Evolutionary conservation across 2,797 vertebrate genomes (phyloP), one percentile per base, ranked within the genome.

Genomic region (Thaleichthys pacificus): DNA sequence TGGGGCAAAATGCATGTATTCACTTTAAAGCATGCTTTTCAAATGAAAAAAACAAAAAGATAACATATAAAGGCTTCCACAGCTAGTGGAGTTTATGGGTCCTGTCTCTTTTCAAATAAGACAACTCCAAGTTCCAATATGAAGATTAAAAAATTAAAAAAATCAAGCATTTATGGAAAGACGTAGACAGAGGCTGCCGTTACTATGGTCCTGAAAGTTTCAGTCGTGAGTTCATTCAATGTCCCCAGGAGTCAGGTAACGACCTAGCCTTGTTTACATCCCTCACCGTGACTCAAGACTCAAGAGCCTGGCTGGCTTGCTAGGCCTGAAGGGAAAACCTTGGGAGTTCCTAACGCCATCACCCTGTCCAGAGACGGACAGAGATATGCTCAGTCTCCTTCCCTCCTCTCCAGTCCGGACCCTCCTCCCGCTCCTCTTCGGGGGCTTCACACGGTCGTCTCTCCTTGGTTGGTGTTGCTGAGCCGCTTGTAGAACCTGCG

Each of bases 401-500:
- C 49, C 57, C 60, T 14, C n/a, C 47, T 32, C 60, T 12, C 9
- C 17, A 57, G 9, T 32, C 21, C 12, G 9, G 15, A 21, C 38
- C n/a, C 17, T 74, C 24, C 28, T 67, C 61, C 54, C 3, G 9
- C 42, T 65, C 62, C n/a, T 49, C 56, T 58, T 5, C 66, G 58
- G 74, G 74, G 68, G 24, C 65, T 30, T 69, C 72, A 97, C 89
- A 96, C 95, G 0, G 95, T 94, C 0, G 95, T 96, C 85, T 97
- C 95, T 17, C 94, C 95, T 79, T 96, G 95, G 78, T 93, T 92
- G 76, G 84, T 91, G 1, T 89, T 93, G 75, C 92, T 94, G 19
- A 97, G 93, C 86, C 94, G 93, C 67, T 93, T 92, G 80, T 95
- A 97, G 86, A 97, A 97, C 72, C 89, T 89, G 58, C 94, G 89